These are phyloP conservation scores for Dromococcyx pavoninus DNA, from an alignment of 2,797 vertebrate species.

Conservation along the genomic window DNA sequence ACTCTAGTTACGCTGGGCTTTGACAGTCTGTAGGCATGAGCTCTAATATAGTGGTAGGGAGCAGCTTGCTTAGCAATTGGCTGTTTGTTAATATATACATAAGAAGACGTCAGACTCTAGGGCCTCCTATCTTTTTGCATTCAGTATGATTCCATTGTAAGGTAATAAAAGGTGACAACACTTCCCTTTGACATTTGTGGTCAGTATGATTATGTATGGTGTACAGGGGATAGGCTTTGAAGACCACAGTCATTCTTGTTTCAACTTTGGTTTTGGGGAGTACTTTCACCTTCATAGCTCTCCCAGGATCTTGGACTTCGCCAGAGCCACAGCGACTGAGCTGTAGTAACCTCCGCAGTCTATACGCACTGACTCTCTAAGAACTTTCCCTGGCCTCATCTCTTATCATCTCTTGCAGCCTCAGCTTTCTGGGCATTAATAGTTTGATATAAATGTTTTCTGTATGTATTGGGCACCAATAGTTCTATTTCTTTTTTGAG, in stretches of 20 bases:
- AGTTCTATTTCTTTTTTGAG: background rate
- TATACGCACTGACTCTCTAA: background rate
- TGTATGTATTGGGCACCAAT: background rate
- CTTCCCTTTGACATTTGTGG: background rate
- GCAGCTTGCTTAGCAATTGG: background rate
- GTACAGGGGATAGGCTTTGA: background rate
- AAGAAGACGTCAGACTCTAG: background rate
- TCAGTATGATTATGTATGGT: background rate
- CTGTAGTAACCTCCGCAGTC: background rate
- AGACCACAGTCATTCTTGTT: background rate
- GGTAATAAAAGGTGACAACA: background rate
- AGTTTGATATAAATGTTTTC: background rate
- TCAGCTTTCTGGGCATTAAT: background rate
- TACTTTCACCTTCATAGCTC: background rate
- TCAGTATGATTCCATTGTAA: background rate
- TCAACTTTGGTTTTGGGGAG: background rate
- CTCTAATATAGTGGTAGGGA: background rate
- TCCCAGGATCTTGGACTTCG: background rate
- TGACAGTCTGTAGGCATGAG: background rate
- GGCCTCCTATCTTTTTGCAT: background rate
- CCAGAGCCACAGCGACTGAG: background rate
- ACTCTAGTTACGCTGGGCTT: background rate
- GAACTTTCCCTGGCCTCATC: background rate
- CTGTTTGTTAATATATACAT: background rate
- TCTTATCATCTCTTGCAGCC: background rate